These are phyloP conservation scores for Sphaeridia pumilis DNA, from an alignment of 2,888 invertebrate genomes.

Conservation along the genomic window DNA sequence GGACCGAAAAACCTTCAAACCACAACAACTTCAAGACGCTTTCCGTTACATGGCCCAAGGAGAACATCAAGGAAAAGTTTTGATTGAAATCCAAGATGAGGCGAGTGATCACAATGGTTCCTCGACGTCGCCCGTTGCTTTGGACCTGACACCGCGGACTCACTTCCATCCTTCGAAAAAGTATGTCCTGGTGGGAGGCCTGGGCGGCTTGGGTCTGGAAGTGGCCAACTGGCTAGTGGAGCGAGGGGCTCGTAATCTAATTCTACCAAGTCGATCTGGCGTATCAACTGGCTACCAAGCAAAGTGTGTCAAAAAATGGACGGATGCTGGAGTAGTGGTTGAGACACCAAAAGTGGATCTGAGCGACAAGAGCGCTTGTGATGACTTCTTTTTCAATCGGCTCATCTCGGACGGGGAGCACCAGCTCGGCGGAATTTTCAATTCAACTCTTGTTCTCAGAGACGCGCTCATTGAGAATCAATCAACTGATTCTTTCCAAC, in stretches of 20 bases:
- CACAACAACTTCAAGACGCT: conserved; percentile 57
- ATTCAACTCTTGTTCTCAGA: conserved; percentile 57
- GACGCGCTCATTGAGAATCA: conserved; percentile 48
- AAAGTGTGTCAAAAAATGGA: conserved; percentile 11
- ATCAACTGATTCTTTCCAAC: conserved; percentile 53
- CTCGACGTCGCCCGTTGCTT: conserved; percentile 21
- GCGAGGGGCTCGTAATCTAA: conserved; percentile 13
- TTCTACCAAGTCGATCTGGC: conserved; percentile 16
- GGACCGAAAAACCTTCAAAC: conserved; percentile 51
- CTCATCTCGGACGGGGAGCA: conserved; percentile 50
- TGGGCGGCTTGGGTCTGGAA: conserved; percentile 21
- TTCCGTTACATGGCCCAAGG: conserved; percentile 60
- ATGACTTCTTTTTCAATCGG: conserved; percentile 2
- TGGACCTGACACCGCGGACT: conserved; percentile 44
- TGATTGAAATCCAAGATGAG: conserved; percentile 44
- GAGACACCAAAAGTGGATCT: conserved; percentile 8
- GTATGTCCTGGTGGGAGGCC: conserved; percentile 48
- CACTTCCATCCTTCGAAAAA: conserved; percentile 45
- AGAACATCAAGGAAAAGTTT: conserved; percentile 73
- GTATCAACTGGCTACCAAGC: conserved; percentile 13
- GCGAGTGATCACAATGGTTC: conserved; percentile 37
- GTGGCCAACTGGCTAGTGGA: conserved; percentile 15
- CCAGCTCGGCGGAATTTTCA: conserved; percentile 81
- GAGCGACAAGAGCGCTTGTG: not conserved
- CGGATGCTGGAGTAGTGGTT: conserved; percentile 1